Conservation (phyloP, 2,888 invertebrate genomes). For the Gymnoscelis rufifasciata region DNA sequence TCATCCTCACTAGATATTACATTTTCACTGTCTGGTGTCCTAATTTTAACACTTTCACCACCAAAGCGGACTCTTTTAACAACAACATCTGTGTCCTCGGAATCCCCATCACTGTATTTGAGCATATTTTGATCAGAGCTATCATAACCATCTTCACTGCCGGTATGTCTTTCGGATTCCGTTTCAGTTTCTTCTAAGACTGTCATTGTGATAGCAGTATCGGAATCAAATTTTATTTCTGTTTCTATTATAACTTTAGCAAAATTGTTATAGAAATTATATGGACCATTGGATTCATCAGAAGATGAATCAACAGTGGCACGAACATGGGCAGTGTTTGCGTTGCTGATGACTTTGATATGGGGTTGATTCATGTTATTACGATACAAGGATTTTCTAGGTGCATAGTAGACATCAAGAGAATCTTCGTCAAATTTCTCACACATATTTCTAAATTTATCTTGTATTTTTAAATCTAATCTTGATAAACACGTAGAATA, state of each 20-base stretch:
- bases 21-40: slow-evolving; percentile 91
- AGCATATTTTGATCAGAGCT: slow-evolving; percentile 73
- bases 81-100: slow-evolving; percentile 76
- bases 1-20: slow-evolving; percentile 79
- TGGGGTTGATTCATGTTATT: slow-evolving; percentile 50
- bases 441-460: slow-evolving; percentile 68
- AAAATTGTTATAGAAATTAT: slow-evolving; percentile 64
- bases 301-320: slow-evolving; percentile 73
- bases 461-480: slow-evolving; percentile 68
- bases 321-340: slow-evolving; percentile 48
- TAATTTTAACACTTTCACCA: slow-evolving; percentile 90
- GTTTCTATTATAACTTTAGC: slow-evolving; percentile 89
- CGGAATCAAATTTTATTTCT: slow-evolving; percentile 88
- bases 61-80: slow-evolving; percentile 89
- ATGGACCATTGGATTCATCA: slow-evolving; percentile 77
- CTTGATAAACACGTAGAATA: slow-evolving; percentile 79
- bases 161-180: slow-evolving; percentile 64
- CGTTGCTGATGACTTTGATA: slow-evolving; percentile 56
- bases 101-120: slow-evolving; percentile 81
- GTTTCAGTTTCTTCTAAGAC: slow-evolving; percentile 85
- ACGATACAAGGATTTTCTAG: slow-evolving; percentile 49
- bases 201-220: slow-evolving; percentile 90
- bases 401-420: slow-evolving; percentile 68
- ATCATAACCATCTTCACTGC: slow-evolving; percentile 69
- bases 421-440: slow-evolving; percentile 71